phyloP scores from a whole-genome alignment of 2,797 vertebrate species.

The Synanceia verrucosa region DNA sequence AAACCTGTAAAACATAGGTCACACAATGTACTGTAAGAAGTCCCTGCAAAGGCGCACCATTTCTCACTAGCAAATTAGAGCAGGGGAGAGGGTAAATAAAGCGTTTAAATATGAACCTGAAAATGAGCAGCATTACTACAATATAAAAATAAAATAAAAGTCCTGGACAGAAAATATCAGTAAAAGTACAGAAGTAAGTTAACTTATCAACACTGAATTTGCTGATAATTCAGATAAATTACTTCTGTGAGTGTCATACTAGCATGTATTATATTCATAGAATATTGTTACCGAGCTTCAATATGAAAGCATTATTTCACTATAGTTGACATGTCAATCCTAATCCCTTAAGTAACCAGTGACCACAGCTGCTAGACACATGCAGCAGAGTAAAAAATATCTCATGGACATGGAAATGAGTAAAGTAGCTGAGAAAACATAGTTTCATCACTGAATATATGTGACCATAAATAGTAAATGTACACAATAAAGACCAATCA shows the following conservation, averaged over 20 bases:
- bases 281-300: not conserved
- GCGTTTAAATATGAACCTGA: too few species aligned
- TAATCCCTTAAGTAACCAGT: not conserved
- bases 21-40: too few species aligned
- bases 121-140: not conserved
- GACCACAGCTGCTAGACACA: too few species aligned
- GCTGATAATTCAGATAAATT: not conserved
- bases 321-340: not conserved
- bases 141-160: too few species aligned
- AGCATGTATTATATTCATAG: not conserved
- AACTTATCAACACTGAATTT: not conserved
- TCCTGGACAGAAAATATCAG: not conserved
- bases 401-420: not conserved
- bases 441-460: not conserved
- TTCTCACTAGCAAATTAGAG: too few species aligned
- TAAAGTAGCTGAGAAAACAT: not conserved
- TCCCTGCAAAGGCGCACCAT: too few species aligned
- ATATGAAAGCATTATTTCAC: not conserved
- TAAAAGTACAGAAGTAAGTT: not conserved
- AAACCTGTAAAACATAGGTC: too few species aligned
- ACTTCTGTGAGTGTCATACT: not conserved
- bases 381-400: too few species aligned
- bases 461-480: not conserved
- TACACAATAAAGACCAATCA: not conserved
- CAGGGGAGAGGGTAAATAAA: too few species aligned